Evolutionary conservation across 2,797 vertebrate genomes (phyloP).

Genomic region (Clarias fuscus): DNA sequence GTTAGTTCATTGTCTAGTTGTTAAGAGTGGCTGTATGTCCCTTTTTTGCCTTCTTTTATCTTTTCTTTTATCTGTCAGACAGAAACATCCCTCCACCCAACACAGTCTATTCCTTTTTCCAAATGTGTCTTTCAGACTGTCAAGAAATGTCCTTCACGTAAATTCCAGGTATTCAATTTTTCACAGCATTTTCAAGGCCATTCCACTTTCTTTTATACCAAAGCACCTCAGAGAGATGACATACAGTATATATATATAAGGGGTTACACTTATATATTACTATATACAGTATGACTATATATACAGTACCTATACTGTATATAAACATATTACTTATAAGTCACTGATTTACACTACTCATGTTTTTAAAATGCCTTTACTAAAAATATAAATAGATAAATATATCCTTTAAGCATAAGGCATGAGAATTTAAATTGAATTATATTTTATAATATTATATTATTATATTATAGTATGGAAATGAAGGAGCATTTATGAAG

Average conservation of each 20-base stretch:
- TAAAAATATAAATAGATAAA: background rate
- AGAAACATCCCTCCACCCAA: background rate
- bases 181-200: background rate
- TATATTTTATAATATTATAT: no score
- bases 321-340: background rate
- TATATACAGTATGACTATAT: no score
- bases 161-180: background rate
- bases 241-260: no score
- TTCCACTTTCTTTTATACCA: background rate
- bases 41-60: background rate
- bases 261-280: no score
- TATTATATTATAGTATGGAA: background rate
- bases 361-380: background rate
- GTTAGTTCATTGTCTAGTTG: background rate
- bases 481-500: background rate
- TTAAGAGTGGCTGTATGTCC: background rate
- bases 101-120: background rate
- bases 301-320: no score
- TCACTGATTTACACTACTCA: conserved; percentile 6
- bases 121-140: background rate
- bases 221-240: background rate
- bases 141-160: background rate
- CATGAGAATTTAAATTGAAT: background rate
- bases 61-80: background rate
- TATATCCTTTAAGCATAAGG: background rate